Evolutionary conservation across 2,888 invertebrate genomes (phyloP), one percentile per base, ranked within the genome.

Genomic region (Imbricaverruca yamaguchii): DNA sequence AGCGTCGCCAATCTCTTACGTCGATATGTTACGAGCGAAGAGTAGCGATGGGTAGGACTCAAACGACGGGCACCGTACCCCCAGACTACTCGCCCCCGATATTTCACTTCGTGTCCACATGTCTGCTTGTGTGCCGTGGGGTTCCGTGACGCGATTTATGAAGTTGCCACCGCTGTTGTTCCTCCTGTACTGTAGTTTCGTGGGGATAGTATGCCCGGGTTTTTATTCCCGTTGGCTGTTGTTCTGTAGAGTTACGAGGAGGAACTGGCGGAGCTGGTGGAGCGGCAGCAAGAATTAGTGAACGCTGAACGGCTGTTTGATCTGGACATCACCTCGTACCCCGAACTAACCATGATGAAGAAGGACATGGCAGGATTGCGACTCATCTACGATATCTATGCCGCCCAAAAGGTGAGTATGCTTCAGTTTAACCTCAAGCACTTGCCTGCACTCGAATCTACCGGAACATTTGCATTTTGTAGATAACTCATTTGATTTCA

Each of bases 271-370:
- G 89, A 90, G 69, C 85, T 93, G 15, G 94, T 95, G 85, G 86
- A 87, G 0, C 91, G 91, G 81, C 85, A 93, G 84, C 88, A 89
- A 81, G 90, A 90, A 83, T 87, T 91, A 84, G 90, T 91, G 9
- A 91, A 91, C 82, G 94, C 95, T 0, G 96, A 96, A 87, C 91
- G 93, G 85, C 89, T 97, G 7, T 97, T 97, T 87, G 95, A 95
- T 85, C 92, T 96, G 85, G 92, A 94, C 0, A 90, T 95, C 80
- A 92, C 94, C 0, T 93, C 95, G 86, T 96, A 95, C 85, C 92
- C 92, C 0, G 91, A 92, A 82, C 93, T 94, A 61, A 85, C 86
- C n/a, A 85, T 87, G 78, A 86, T 89, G 12, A 87, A 87, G 85
- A 88, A 87, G 84, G 88, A 88, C 83, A 86, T 89, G 86, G 87